These are phyloP conservation scores for Hydropsyche betteni DNA, from an alignment of 2,888 invertebrate genomes.

Conservation along the genomic window DNA sequence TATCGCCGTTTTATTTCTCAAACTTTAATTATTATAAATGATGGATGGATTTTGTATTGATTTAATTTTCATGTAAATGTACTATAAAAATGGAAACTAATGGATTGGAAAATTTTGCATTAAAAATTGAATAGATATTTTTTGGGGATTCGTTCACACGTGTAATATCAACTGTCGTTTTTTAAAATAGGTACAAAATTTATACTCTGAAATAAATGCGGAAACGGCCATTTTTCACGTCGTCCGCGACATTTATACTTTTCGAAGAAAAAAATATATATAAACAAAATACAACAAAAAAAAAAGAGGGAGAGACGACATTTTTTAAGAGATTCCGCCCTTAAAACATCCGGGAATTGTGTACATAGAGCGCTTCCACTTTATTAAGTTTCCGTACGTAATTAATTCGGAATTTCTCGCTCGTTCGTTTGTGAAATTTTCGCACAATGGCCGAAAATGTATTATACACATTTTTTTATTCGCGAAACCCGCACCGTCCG, in stretches of 20 bases:
- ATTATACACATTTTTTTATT: conserved; percentile 23
- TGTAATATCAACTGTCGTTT: too few relatives aligned
- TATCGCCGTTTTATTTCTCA: too few relatives aligned
- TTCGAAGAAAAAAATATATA: neutral
- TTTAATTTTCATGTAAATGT: too few relatives aligned
- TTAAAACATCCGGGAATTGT: conserved; percentile 20
- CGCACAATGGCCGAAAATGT: conserved; percentile 33
- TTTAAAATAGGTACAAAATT: too few relatives aligned
- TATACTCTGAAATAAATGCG: too few relatives aligned
- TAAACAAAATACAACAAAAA: neutral
- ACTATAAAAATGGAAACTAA: too few relatives aligned
- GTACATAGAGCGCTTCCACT: conserved; percentile 11
- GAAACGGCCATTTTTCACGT: conserved; percentile 14
- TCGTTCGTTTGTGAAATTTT: conserved; percentile 27
- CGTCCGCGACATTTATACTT: neutral
- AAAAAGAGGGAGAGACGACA: neutral
- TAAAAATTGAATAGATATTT: too few relatives aligned
- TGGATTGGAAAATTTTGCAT: too few relatives aligned
- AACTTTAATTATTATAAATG: too few relatives aligned
- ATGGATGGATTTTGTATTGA: too few relatives aligned
- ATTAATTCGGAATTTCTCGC: conserved; percentile 33
- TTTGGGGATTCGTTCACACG: too few relatives aligned
- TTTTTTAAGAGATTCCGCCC: conserved; percentile 24
- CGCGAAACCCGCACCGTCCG: conserved; percentile 20
- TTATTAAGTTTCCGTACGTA: conserved; percentile 27